Conservation (phyloP, 2,113 vertebrate genomes). For the Bothrops jararaca region DNA sequence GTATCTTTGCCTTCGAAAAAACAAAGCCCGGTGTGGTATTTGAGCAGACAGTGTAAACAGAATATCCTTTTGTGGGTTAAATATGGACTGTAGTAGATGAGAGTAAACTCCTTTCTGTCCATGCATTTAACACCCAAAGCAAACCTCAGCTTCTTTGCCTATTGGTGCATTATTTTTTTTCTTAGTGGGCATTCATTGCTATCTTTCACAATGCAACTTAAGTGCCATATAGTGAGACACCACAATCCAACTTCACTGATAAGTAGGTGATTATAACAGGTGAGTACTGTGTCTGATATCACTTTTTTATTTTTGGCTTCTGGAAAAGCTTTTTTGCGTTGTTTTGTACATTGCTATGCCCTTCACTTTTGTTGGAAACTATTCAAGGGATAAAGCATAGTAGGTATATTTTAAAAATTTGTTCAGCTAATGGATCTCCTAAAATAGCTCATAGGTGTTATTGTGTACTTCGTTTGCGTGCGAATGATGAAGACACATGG, state of each 20-base stretch:
- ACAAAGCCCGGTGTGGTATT: background rate
- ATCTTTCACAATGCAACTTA: background rate
- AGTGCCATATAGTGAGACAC: background rate
- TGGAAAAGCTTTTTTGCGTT: background rate
- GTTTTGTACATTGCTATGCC: background rate
- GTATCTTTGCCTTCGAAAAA: background rate
- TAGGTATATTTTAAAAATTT: background rate
- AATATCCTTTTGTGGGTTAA: background rate
- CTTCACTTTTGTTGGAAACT: background rate
- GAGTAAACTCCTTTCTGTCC: background rate
- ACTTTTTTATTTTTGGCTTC: background rate
- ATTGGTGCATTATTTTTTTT: background rate
- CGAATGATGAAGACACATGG: too few relatives aligned
- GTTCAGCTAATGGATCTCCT: background rate
- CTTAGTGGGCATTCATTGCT: background rate
- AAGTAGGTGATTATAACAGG: background rate
- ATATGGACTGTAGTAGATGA: background rate
- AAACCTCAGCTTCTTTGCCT: background rate
- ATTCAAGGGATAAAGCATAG: background rate
- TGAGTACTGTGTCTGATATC: background rate
- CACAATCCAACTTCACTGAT: background rate
- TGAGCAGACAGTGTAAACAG: background rate
- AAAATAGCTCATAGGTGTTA: background rate
- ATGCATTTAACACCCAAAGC: background rate
- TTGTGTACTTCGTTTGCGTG: too few relatives aligned